Evolutionary conservation across 2,113 vertebrate genomes (phyloP), one percentile per base, ranked within the genome.

Genomic region (Balaeniceps rex): DNA sequence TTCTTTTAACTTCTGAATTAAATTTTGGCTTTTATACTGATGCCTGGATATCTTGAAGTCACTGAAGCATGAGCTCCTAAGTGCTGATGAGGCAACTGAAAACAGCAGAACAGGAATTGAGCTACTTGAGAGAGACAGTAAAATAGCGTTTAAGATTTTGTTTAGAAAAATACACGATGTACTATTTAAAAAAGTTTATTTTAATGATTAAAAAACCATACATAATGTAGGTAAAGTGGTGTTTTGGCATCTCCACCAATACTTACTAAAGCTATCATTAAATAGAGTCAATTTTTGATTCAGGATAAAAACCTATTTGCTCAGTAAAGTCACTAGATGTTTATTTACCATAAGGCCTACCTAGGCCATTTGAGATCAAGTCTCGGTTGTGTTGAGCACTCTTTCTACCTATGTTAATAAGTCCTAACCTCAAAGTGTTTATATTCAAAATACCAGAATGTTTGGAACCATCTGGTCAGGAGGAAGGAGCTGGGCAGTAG

Each of bases 1-100:
- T 95, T 84, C 84, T 49, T 94, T 96, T 78, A 92, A 66, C 89
- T 72, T 97, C 93, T 97, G 89, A 95, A 91, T 95, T 95, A 82
- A 82, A 42, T 94, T 98, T 96, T 95, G 78, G 57, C 94, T 88
- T 92, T 12, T 75, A 75, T 79, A 57, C 40, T 90, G 42, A 38
- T 93, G 52, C 65, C 66, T 96, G 70, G 72, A 72, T 97, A 83
- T 94, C 72, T 94, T 80, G 75, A 95, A 97, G 82, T 96, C 74
- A 90, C 66, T 95, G 94, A 97, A 97, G 93, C 65, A 77, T 95
- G 88, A 96, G 84, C 49, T 96, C 25, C 40, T 89, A 92, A 91
- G 85, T 96, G 94, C 88, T 88, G 86, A 91, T 92, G 92, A 95
- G 87, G 63, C 96, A 95, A 69, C 44, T 92, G 91, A 87, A 96